phyloP scores from a whole-genome alignment of 2,113 vertebrate genomes.

The Barbus barbus region DNA sequence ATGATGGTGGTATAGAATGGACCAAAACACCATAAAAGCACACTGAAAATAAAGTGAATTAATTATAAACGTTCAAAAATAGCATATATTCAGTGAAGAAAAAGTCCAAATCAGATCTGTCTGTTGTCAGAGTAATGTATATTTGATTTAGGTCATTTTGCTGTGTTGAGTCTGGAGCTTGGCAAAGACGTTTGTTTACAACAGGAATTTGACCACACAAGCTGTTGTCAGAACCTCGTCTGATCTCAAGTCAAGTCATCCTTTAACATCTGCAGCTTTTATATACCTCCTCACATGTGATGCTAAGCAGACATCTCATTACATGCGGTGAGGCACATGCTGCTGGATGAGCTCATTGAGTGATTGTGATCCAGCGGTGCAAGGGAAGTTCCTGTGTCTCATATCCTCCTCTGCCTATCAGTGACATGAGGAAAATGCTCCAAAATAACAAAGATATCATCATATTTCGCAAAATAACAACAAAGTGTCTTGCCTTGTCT shows the following conservation, averaged over 20 bases:
- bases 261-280: not conserved
- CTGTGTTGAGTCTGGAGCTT: not conserved
- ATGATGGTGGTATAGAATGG: not conserved
- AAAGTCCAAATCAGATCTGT: not conserved
- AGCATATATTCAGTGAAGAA: not conserved
- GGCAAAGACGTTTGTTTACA: not conserved
- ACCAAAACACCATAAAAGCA: not conserved
- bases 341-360: slow-evolving; percentile 30
- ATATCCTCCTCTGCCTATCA: slow-evolving; percentile 32
- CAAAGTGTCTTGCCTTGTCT: slow-evolving; percentile 11
- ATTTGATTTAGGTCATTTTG: not conserved
- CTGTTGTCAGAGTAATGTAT: not conserved
- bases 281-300: not conserved
- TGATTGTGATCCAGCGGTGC: slow-evolving; percentile 24
- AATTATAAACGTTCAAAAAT: not conserved
- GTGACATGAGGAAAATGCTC: not conserved
- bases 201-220: not conserved
- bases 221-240: not conserved
- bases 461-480: not conserved
- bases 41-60: not conserved
- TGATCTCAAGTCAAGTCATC: not conserved
- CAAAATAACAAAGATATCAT: not conserved
- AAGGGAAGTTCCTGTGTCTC: slow-evolving; percentile 16
- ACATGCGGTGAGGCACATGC: slow-evolving; percentile 14
- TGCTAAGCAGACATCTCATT: slow-evolving; percentile 29